These are phyloP conservation scores for Hyles euphorbiae DNA, from an alignment of 1,140 invertebrate species.

Conservation along the genomic window DNA sequence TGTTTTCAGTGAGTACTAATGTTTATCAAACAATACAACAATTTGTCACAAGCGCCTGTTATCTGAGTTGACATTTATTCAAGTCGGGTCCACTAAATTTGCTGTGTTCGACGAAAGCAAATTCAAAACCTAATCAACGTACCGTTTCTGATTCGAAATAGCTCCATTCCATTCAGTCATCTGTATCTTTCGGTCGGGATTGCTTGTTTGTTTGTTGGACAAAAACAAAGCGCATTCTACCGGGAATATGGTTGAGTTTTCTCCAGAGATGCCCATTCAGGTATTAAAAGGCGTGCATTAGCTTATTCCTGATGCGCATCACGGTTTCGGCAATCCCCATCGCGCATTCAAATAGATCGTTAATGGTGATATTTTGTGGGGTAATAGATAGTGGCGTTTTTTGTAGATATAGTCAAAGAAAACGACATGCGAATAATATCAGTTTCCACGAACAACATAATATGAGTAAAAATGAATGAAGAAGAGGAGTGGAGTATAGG, in stretches of 20 bases:
- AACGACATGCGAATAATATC: too few relatives aligned
- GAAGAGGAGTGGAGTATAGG: too few relatives aligned
- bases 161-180: constrained; percentile 24
- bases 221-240: constrained; percentile 8
- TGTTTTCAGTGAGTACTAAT: background rate
- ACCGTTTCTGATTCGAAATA: constrained; percentile 30
- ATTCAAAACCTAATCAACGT: constrained; percentile 33
- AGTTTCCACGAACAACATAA: too few relatives aligned
- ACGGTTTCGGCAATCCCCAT: constrained; percentile 22
- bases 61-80: too few relatives aligned
- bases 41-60: too few relatives aligned
- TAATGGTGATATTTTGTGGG: constrained; percentile 35
- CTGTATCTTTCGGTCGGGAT: constrained; percentile 14
- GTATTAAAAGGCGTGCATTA: constrained; percentile 12
- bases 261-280: constrained; percentile 1
- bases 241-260: constrained; percentile 18
- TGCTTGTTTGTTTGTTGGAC: constrained; percentile 2
- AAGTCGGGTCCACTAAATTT: constrained; percentile 17
- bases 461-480: too few relatives aligned
- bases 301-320: constrained; percentile 31
- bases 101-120: constrained; percentile 20
- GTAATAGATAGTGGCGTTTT: constrained; percentile 5
- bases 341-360: constrained; percentile 35
- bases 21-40: background rate
- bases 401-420: too few relatives aligned